Base-by-base conservation (phyloP, 2,888 invertebrate genomes). In the Pristionchus mayeri region DNA sequence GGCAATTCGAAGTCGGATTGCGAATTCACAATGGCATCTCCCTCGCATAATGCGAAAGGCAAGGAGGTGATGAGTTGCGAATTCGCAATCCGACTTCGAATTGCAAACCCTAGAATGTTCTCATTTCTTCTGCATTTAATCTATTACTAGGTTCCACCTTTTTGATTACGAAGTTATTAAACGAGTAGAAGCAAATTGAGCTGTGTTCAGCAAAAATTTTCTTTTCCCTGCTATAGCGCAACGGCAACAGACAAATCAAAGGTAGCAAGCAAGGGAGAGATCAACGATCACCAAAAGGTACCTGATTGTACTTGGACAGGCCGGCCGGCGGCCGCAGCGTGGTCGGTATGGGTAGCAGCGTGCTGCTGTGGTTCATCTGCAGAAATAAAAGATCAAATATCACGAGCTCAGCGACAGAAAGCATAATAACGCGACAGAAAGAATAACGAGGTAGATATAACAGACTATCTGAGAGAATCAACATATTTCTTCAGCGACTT, bases 261-360 rank as follows among this genome's bases (percentile, higher is more conserved):
- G n/a, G n/a, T n/a, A n/a, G n/a, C n/a, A n/a, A n/a, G n/a, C n/a
- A n/a, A n/a, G n/a, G n/a, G n/a, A n/a, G n/a, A n/a, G n/a, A n/a
- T n/a, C n/a, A n/a, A n/a, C n/a, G n/a, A n/a, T n/a, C n/a, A n/a
- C 3, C n/a, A 9, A 24, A n/a, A 7, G 2, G 0, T 34, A 71
- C 71, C 71, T 71, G 71, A 44, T 44, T 71, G 40, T 71, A 71
- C 40, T 71, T 71, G 71, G 71, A 71, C 24, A 71, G 11, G 16
- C 37, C 37, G 18, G 30, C 2, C 18, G 40, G 71, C 40, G 71
- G 71, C n/a, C 40, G 40, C 11, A 71, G 4, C n/a, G 71, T 71
- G 40, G 71, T 24, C 18, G 71, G 71, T 24, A 71, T 71, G 16
- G 71, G 71, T 3, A 71, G 24, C 40, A 71, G 44, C 40, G 71